These are phyloP conservation scores for Leucophenga montana DNA, from an alignment of 2,888 invertebrate genomes.

Conservation along the genomic window DNA sequence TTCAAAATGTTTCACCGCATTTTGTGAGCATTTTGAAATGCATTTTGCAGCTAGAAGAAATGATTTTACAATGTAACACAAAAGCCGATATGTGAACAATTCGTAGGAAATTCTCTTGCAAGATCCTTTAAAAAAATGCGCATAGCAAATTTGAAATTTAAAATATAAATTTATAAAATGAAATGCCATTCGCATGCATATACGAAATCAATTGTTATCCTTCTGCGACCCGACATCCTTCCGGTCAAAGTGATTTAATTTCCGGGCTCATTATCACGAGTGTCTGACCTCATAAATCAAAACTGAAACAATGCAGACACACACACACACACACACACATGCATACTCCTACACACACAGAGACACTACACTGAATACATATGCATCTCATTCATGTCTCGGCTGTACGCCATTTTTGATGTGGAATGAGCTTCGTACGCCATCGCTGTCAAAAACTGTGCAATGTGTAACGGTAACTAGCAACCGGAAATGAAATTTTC, in stretches of 20 bases:
- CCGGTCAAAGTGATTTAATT: slow-evolving; percentile 70
- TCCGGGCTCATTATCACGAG: slow-evolving; percentile 67
- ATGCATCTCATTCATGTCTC: slow-evolving; percentile 35
- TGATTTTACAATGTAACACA: too few relatives aligned
- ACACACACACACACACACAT: slow-evolving; percentile 30
- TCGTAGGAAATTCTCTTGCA: too few relatives aligned
- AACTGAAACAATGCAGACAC: slow-evolving; percentile 55
- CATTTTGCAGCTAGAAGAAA: too few relatives aligned
- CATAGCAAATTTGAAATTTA: background rate
- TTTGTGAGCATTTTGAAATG: too few relatives aligned
- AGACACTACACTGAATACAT: slow-evolving; percentile 47
- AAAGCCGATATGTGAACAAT: too few relatives aligned
- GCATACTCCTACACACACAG: slow-evolving; percentile 10
- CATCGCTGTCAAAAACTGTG: slow-evolving; percentile 57
- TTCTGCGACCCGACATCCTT: slow-evolving; percentile 67
- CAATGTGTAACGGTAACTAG: slow-evolving; percentile 62
- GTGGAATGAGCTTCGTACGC: slow-evolving; percentile 34
- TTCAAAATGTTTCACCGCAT: too few relatives aligned
- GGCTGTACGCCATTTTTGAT: slow-evolving; percentile 38
- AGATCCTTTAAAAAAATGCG: background rate
- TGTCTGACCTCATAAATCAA: slow-evolving; percentile 67
- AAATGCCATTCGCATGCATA: slow-evolving; percentile 62
- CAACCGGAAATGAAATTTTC: slow-evolving; percentile 67
- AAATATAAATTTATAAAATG: slow-evolving; percentile 25
- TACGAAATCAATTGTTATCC: slow-evolving; percentile 65